Evolutionary conservation across 1,140 invertebrate genomes (phyloP), one percentile per base, ranked within the genome.

Genomic region (Pogonomyrmex californicus): DNA sequence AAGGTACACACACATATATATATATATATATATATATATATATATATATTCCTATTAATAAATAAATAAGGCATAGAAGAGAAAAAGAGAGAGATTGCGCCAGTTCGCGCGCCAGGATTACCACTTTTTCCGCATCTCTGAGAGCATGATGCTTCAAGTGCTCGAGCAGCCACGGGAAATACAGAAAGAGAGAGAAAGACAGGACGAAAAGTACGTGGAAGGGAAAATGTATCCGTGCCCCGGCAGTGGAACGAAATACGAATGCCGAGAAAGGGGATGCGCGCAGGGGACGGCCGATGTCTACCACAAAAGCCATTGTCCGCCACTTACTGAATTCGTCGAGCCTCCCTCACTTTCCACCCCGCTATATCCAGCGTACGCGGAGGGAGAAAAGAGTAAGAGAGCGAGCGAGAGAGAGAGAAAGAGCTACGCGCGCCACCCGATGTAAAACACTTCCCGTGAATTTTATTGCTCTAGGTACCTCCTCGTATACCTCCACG

Each of bases 291-390:
- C 33, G 85, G 86, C 87, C 81, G 81, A 88, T 89, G 91, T 88
- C 90, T 93, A 94, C 94, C 94, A 93, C 94, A 95, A 95, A 95
- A 95, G 93, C 94, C 93, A 95, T 95, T 95, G 94, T 95, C 93
- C 93, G 93, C 94, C 94, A 95, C 94, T 94, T 95, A 95, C 93
- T 94, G 93, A 94, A 95, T 95, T 94, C 94, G 92, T 92, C 92
- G 93, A 92, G 90, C 85, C 89, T 76, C 89, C 86, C 81, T 86
- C 87, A 86, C 79, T 87, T 41, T 44, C 76, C 56, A 77, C 76
- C 17, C 87, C 87, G 76, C 77, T 54, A 17, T 65, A 66, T 60
- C 90, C 76, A 78, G 23, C 76, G 71, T 88, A 60, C 70, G 86
- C 83, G 41, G 63, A 88, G 86, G 88, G 91, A 92, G 90, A 71